A percentile compares a stretch with the other conserved stretches of the same genome.
These are phyloP conservation scores for Lepidurus couesii DNA, from an alignment of 1,140 invertebrate species.

Conservation along the genomic window DNA sequence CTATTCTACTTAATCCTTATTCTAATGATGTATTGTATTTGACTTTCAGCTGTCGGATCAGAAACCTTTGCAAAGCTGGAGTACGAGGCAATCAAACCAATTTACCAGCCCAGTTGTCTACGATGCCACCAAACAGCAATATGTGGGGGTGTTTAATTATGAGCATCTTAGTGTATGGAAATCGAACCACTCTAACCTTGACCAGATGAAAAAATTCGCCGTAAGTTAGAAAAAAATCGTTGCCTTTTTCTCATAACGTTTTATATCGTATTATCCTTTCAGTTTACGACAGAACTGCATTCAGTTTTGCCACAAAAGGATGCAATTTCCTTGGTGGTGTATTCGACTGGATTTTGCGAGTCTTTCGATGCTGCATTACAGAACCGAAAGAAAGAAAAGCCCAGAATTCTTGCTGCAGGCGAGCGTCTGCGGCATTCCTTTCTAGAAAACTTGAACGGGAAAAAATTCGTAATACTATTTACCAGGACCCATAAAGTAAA, in stretches of 20 bases:
- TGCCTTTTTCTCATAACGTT: neutral
- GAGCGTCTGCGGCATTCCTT: neutral
- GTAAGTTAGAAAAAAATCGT: neutral
- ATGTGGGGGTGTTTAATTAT: neutral
- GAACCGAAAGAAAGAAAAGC: neutral
- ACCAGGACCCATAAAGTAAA: neutral
- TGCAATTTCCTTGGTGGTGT: neutral
- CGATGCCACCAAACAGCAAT: neutral
- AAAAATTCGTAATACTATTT: neutral
- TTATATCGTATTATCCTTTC: neutral
- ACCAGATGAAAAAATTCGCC: neutral
- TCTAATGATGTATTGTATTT: no score
- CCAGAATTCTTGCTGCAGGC: neutral
- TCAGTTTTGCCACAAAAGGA: neutral
- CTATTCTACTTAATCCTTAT: neutral
- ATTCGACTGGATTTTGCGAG: neutral
- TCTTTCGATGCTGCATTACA: neutral
- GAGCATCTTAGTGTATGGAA: neutral
- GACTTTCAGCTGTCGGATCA: neutral
- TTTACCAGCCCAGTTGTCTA: neutral
- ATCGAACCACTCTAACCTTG: neutral
- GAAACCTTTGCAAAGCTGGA: conserved; percentile 10
- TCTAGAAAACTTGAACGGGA: neutral
- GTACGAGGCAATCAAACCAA: neutral
- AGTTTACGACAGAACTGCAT: neutral